Base-by-base conservation (phyloP, 2,888 invertebrate genomes). In the Hermodice carunculata region DNA sequence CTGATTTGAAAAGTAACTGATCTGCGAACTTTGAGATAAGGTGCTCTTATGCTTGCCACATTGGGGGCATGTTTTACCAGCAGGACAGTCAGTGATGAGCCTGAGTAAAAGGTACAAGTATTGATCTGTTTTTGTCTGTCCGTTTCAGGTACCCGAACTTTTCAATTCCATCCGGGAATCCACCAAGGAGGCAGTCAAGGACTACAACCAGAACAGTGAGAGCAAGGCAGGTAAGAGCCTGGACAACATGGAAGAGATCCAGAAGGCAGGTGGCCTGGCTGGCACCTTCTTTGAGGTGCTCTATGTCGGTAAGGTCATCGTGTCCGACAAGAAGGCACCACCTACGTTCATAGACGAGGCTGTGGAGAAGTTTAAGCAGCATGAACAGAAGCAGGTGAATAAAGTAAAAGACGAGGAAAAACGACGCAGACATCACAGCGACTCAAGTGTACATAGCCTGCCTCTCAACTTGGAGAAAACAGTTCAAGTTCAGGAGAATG, bases 301-400 rank as follows among this genome's bases (percentile, higher is more conserved):
- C 71, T 96, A 96, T 85, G 92, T 96, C 52, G 96, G 96, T 0
- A 94, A 95, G 87, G 94, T 95, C 52, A 91, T 93, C 73, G 93
- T 95, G 75, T 93, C 94, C 42, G 92, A 93, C 80, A 91, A 93
- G 79, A 94, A 94, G 82, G 92, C 94, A 0, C 93, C 95, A 0
- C 93, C 94, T 73, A 90, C 93, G 0, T 92, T 96, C 77, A 94
- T 96, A 75, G 97, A 97, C 81, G 95, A 96, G 82, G 94, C 96
- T 1, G 87, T 96, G 62, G 90, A 91, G 65, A 94, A 94, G 85
- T 94, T 96, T 78, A 91, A 91, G 68, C 90, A 90, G 29, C 92
- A 94, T 79, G 94, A 94, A 78, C 89, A 91, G 1, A 4, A 24
- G 49, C 26, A 49, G 28, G 28, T 8, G 8, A n/a, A n/a, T n/a